Evolutionary conservation across 30 jellyfish, hydroid and myxozoan genomes (phyloP), one percentile per base, ranked within the genome.

Genomic region (Aurelia coerulea): DNA sequence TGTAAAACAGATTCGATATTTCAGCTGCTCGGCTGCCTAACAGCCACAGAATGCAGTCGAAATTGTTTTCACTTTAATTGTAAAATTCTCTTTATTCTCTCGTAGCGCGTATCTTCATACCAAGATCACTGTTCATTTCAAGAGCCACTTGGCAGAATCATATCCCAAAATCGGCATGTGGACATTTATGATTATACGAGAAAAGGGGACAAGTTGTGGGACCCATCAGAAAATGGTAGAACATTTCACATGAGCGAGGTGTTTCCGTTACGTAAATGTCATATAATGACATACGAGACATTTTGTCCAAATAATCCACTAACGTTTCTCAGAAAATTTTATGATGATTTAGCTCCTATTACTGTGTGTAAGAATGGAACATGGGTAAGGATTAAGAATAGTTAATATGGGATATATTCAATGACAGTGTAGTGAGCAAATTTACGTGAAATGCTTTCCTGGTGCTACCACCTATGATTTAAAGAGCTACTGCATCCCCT

Each of bases 221-320:
- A 95, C 51, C 97, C 97, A 16, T 95, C 99, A 58, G 99, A 95
- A 74, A 92, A 95, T 65, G 97, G 96, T 46, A 90, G 88, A 12
- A 41, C 23, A 49, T 90, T 78, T 62, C 52, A 84, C 10, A 39
- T 46, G 41, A 73, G 73, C n/a, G 99, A 95, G 73, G 79, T 95
- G 11, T 95, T 89, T 79, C 99, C 99, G 33, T 73, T 95, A 33
- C 84, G 80, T 23, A 80, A 71, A 62, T 95, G 99, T 72, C 83
- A 46, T 41, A 68, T 93, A 23, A 81, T 93, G 96, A 76, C 67
- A 3, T 42, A 52, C 65, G 88, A 87, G 66, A 81, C 95, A 18
- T 52, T 29, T 46, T 93, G 98, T 64, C 97, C 98, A 6, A 90
- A 90, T 58, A 79, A 74, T 33, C 99, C 99, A 12, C 65, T 32